Percentiles rank a stretch among this genome's conserved stretches.
These are phyloP conservation scores for Leptocoma aspasia DNA, from an alignment of 2,113 vertebrate species.

Conservation along the genomic window DNA sequence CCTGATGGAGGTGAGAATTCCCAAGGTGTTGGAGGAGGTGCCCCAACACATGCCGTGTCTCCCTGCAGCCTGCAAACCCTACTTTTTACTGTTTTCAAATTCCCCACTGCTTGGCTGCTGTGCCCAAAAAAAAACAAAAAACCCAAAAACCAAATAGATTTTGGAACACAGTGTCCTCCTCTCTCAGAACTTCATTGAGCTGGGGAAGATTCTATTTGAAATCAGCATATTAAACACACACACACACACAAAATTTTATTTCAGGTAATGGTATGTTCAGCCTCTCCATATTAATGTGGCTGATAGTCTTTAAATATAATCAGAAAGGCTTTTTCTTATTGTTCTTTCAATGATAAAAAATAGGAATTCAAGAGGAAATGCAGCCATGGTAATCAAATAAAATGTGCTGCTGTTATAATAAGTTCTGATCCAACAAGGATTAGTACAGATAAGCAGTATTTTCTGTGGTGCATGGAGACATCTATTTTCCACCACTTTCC, in stretches of 20 bases:
- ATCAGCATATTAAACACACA: not conserved
- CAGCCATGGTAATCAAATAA: not conserved
- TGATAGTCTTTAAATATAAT: not conserved
- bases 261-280: not conserved
- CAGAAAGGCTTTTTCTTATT: not conserved
- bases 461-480: not conserved
- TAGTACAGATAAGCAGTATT: not conserved
- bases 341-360: constrained; percentile 6
- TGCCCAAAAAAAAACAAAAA: not conserved
- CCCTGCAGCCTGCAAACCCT: not conserved
- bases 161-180: not conserved
- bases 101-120: not conserved
- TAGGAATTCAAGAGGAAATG: not conserved
- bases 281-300: not conserved
- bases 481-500: not conserved
- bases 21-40: too few species aligned
- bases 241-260: not conserved
- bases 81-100: not conserved
- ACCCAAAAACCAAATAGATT: too few species aligned
- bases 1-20: too few species aligned
- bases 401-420: constrained; percentile 13
- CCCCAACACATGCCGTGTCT: fast-evolving
- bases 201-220: not conserved
- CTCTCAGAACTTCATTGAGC: not conserved
- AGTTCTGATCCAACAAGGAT: constrained; percentile 27